These are phyloP conservation scores for Nannospalax galili DNA, from an alignment of 2,113 vertebrate genomes.

Conservation along the genomic window DNA sequence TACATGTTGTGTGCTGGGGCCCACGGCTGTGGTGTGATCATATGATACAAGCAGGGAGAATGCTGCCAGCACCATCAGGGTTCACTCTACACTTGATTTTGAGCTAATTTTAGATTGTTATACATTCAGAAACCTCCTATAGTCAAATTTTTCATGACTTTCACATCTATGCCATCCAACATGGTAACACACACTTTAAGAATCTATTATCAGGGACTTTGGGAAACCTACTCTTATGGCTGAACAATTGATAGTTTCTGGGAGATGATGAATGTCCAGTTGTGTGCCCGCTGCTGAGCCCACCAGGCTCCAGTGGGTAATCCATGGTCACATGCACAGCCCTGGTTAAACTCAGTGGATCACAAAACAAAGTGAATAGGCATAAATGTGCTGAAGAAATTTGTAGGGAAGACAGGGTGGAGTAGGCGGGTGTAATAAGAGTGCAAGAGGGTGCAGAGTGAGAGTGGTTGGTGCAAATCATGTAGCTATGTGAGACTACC, in stretches of 20 bases:
- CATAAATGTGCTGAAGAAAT: too few species aligned
- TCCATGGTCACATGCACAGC: not conserved
- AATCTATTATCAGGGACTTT: not conserved
- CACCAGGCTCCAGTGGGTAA: not conserved
- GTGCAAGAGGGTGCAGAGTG: not conserved
- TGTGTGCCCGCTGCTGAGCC: not conserved
- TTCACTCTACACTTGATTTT: not conserved
- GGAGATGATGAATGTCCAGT: too few species aligned
- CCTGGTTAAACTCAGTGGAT: too few species aligned
- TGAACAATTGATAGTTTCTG: not conserved
- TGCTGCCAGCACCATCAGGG: not conserved
- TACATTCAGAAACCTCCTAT: not conserved
- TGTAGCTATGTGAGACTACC: not conserved
- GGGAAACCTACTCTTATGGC: not conserved
- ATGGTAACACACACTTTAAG: not conserved
- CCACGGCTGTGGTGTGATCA: not conserved
- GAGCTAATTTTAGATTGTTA: not conserved
- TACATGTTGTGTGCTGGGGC: not conserved
- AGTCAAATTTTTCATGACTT: not conserved
- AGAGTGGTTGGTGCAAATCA: not conserved
- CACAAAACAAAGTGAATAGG: not conserved
- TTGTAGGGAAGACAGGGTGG: not conserved
- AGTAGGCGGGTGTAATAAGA: too few species aligned
- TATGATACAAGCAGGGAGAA: not conserved
- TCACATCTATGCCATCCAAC: not conserved